A percentile compares a stretch with the other conserved stretches of the same genome.
Evolutionary conservation across 2,797 vertebrate genomes (phyloP).

Genomic region (Sparidentex hasta): DNA sequence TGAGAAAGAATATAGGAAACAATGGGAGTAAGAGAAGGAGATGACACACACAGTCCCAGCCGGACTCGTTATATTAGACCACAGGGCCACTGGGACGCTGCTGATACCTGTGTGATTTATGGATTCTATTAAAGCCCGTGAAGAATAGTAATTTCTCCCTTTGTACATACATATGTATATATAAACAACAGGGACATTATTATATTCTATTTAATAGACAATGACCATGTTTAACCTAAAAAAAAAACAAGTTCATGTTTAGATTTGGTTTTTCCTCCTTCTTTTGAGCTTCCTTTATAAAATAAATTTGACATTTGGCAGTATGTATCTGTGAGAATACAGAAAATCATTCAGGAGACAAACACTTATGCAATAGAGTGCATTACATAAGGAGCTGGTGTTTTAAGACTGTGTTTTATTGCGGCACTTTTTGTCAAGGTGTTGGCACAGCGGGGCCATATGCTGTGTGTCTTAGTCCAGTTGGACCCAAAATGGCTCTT

Average conservation of each 20-base stretch:
- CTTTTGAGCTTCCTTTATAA: background rate
- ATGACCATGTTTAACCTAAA: background rate
- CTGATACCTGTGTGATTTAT: conserved; percentile 19
- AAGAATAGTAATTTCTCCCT: background rate
- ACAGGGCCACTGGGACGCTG: background rate
- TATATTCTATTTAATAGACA: background rate
- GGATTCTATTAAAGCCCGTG: background rate
- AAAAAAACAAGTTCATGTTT: background rate
- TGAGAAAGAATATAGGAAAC: conserved; percentile 21
- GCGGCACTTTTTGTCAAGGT: conserved; percentile 56
- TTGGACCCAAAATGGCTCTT: conserved; percentile 62
- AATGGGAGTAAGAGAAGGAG: conserved; percentile 5
- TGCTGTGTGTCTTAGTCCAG: conserved; percentile 69
- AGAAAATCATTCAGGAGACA: conserved; percentile 17
- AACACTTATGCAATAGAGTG: background rate
- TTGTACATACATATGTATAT: background rate
- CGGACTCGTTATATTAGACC: background rate
- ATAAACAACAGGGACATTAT: background rate
- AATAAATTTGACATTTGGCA: background rate
- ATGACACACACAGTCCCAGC: background rate
- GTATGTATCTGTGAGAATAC: background rate
- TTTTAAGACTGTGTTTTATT: conserved; percentile 42
- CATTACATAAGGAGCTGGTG: conserved; percentile 16
- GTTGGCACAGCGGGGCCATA: conserved; percentile 68
- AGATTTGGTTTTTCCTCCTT: background rate